Conservation (phyloP, 2,797 vertebrate species). For the Crax fasciolata region DNA sequence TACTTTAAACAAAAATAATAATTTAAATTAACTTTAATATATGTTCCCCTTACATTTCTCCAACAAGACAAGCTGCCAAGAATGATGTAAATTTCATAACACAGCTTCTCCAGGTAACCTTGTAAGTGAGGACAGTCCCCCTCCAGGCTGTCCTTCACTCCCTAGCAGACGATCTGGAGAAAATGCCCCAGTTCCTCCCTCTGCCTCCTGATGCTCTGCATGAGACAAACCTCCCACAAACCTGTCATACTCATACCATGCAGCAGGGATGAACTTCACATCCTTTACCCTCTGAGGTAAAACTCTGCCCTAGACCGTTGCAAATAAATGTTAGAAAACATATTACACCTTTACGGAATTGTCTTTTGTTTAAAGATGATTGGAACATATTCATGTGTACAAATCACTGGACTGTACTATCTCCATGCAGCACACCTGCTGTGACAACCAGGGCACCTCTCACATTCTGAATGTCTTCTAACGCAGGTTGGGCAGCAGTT, state of each 20-base stretch:
- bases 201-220: background rate
- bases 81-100: background rate
- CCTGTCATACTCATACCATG: background rate
- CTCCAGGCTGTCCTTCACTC: background rate
- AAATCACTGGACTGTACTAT: background rate
- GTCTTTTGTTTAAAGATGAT: background rate
- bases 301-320: background rate
- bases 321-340: background rate
- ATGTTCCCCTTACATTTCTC: background rate
- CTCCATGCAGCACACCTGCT: conserved; percentile 19
- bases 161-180: background rate
- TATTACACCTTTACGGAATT: rapidly evolving
- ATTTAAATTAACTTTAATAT: background rate
- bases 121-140: background rate
- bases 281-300: background rate
- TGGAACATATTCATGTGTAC: background rate
- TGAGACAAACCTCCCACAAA: background rate
- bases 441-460: conserved; percentile 36
- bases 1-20: background rate
- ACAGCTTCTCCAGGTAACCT: background rate
- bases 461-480: conserved; percentile 1
- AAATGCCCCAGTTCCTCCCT: background rate
- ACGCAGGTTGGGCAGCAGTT: background rate
- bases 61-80: background rate
- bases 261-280: background rate